A percentile compares a stretch with the other conserved stretches of the same genome.
Evolutionary conservation across 2,113 vertebrate genomes (phyloP).

Genomic region (Sterrhoptilus dennistouni): DNA sequence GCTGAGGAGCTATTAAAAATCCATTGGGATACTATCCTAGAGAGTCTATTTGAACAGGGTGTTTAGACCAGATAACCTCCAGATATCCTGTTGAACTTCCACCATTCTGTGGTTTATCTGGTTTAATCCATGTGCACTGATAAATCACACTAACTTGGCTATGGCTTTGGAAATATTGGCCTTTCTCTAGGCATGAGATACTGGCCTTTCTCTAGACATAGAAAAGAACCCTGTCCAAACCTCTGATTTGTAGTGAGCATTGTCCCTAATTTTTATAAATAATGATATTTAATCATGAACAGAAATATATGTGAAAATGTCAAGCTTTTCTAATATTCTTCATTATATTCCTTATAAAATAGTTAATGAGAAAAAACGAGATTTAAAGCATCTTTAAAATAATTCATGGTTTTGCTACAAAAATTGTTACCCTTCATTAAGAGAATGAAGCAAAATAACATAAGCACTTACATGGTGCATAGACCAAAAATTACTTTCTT

Average conservation of each 20-base stretch:
- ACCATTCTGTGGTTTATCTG: not conserved
- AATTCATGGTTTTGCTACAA: not conserved
- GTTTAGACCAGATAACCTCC: not conserved
- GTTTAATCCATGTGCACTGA: not conserved
- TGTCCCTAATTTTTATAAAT: not conserved
- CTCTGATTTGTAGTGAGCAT: not conserved
- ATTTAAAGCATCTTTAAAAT: not conserved
- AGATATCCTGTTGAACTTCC: not conserved
- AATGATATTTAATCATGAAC: not conserved
- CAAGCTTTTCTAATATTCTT: not conserved
- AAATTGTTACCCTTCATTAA: not conserved
- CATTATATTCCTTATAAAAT: not conserved
- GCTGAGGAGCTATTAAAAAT: not conserved
- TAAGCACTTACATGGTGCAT: not conserved
- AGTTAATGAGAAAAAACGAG: not conserved
- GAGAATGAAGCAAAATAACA: not conserved
- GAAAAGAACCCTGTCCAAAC: accelerated
- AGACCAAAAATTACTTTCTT: not conserved
- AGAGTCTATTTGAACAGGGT: accelerated
- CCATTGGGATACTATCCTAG: no score
- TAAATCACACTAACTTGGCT: not conserved
- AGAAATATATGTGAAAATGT: not conserved
- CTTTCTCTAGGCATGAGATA: not conserved
- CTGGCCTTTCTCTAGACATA: not conserved
- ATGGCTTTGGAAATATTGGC: not conserved